Evolutionary conservation across 2,888 invertebrate genomes (phyloP).

Genomic region (Drosophila pseudotalamancana): DNA sequence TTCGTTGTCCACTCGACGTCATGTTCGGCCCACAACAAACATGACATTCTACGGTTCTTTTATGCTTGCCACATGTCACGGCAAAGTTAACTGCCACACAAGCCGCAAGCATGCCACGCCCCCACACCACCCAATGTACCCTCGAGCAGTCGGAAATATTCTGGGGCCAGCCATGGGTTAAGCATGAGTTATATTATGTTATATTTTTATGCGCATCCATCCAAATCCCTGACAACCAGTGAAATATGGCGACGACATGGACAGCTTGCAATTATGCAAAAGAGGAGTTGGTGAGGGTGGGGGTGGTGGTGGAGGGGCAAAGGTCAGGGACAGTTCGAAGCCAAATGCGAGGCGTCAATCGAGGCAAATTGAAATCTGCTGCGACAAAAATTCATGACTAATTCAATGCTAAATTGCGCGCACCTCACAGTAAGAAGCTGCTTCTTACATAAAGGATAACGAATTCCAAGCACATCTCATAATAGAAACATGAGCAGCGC

Average conservation of each 20-base stretch:
- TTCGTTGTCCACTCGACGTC: conserved; percentile 67
- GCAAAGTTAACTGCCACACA: conserved; percentile 70
- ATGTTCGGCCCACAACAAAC: conserved; percentile 75
- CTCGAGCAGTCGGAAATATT: conserved; percentile 12
- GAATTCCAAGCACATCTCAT: conserved; percentile 21
- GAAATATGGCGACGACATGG: conserved; percentile 43
- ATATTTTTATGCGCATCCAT: conserved; percentile 58
- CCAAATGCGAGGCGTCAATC: conserved; percentile 39
- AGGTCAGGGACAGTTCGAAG: conserved; percentile 28
- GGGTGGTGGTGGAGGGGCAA: conserved; percentile 11
- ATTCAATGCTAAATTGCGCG: conserved; percentile 68
- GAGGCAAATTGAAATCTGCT: conserved; percentile 57
- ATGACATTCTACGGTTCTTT: conserved; percentile 79
- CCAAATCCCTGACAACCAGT: conserved; percentile 41
- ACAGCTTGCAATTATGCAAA: conserved; percentile 64
- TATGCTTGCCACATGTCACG: conserved; percentile 77
- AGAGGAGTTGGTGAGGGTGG: conserved; percentile 35
- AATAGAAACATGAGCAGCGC: conserved; percentile 43
- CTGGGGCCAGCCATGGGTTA: conserved; percentile 45
- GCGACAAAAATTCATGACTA: conserved; percentile 54
- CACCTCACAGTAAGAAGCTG: conserved; percentile 24
- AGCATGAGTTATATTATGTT: conserved; percentile 50
- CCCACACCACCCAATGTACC: neutral
- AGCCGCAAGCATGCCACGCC: conserved; percentile 18
- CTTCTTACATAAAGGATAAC: conserved; percentile 2